Percentiles rank a stretch among this genome's conserved stretches.
These are phyloP conservation scores for Eilema griseolum DNA, from an alignment of 2,888 invertebrate genomes.

Conservation along the genomic window DNA sequence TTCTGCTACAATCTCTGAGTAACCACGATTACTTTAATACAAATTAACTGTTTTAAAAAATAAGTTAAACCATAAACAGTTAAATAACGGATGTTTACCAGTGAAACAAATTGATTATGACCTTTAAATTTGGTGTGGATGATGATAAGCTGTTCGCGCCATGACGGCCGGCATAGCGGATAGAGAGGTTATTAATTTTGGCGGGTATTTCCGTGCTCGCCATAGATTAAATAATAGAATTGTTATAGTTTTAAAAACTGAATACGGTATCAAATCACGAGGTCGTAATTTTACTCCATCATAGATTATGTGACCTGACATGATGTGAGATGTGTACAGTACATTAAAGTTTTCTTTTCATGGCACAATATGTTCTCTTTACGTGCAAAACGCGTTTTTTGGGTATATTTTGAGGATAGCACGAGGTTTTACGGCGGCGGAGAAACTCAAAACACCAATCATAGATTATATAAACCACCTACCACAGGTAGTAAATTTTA, in stretches of 20 bases:
- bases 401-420: too few relatives aligned
- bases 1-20: background rate
- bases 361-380: too few relatives aligned
- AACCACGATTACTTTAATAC: background rate
- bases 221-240: background rate
- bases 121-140: constrained; percentile 31
- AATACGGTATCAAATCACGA: background rate
- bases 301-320: too few relatives aligned
- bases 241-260: constrained; percentile 1
- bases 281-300: too few relatives aligned
- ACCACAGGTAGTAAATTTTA: too few relatives aligned
- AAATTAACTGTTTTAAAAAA: constrained; percentile 14
- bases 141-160: constrained; percentile 7
- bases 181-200: background rate
- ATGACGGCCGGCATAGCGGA: constrained; percentile 13
- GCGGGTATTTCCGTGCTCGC: background rate
- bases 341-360: too few relatives aligned
- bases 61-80: constrained; percentile 21
- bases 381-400: too few relatives aligned
- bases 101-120: constrained; percentile 42
- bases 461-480: too few relatives aligned
- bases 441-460: too few relatives aligned
- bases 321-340: too few relatives aligned
- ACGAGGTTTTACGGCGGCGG: too few relatives aligned
- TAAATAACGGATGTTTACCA: constrained; percentile 35